Evolutionary conservation across 2,797 vertebrate species (phyloP).

Genomic region (Okamejei kenojei): DNA sequence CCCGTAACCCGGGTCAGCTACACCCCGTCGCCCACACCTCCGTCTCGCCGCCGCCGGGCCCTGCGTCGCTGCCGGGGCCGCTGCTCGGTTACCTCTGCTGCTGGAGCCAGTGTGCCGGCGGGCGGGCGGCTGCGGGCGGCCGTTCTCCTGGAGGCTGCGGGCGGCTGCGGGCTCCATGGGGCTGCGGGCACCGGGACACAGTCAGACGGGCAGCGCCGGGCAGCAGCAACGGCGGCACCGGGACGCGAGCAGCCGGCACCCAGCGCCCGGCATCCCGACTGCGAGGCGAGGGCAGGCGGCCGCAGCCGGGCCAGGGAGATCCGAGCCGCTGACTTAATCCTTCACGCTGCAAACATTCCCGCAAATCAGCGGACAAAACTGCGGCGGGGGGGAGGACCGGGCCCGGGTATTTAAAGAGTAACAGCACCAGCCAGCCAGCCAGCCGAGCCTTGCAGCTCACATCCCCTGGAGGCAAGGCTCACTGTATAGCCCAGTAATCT

Average conservation of each 20-base stretch:
- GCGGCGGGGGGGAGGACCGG: not conserved
- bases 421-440: too few relatives aligned
- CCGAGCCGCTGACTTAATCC: not conserved
- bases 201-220: too few relatives aligned
- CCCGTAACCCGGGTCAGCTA: not conserved
- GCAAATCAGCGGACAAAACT: not conserved
- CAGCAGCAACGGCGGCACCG: too few relatives aligned
- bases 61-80: too few relatives aligned
- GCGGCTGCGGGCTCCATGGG: slow-evolving; percentile 17
- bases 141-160: not conserved
- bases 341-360: not conserved
- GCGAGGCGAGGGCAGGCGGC: too few relatives aligned
- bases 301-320: too few relatives aligned
- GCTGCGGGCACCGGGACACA: not conserved
- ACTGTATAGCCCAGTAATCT: too few relatives aligned
- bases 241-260: not conserved
- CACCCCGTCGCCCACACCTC: not conserved
- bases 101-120: slow-evolving; percentile 4
- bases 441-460: too few relatives aligned
- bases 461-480: too few relatives aligned
- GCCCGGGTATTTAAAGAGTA: too few relatives aligned
- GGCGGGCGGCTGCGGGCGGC: not conserved
- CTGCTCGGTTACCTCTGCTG: not conserved
- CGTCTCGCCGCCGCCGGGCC: not conserved
- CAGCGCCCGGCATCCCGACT: not conserved